phyloP scores from a whole-genome alignment of 1,140 invertebrate species.

The Drosophila sulfurigaster region DNA sequence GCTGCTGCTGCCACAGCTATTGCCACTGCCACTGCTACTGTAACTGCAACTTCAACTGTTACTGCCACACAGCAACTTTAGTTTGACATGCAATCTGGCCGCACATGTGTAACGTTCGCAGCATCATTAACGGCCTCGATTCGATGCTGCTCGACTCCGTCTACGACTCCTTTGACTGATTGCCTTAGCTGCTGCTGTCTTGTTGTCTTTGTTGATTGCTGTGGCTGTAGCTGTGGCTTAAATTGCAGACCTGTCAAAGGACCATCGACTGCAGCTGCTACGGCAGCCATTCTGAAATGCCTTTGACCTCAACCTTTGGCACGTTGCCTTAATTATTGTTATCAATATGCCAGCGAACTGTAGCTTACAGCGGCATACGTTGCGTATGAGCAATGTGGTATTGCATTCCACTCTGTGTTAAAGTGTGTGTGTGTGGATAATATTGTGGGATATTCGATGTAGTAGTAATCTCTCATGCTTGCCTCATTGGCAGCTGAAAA shows the following conservation, averaged over 20 bases:
- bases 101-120: slow-evolving; percentile 22
- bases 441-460: slow-evolving; percentile 6
- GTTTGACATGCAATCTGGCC: background rate
- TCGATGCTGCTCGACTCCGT: background rate
- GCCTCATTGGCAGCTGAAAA: slow-evolving; percentile 52
- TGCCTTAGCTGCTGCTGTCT: slow-evolving; percentile 22
- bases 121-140: slow-evolving; percentile 46
- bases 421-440: background rate
- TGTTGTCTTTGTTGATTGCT: background rate
- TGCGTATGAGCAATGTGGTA: slow-evolving; percentile 36
- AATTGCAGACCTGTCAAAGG: slow-evolving; percentile 20
- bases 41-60: no score
- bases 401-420: background rate
- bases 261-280: background rate
- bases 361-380: background rate
- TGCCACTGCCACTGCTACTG: background rate
- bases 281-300: background rate
- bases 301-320: slow-evolving; percentile 7
- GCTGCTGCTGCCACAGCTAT: slow-evolving; percentile 1
- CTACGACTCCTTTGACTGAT: slow-evolving; percentile 10
- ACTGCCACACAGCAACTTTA: background rate
- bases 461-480: slow-evolving; percentile 57
- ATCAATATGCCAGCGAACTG: slow-evolving; percentile 10
- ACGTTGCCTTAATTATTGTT: slow-evolving; percentile 25
- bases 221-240: slow-evolving; percentile 6